Conservation (phyloP, 1,140 invertebrate genomes). For the Phenacoccus solenopsis region DNA sequence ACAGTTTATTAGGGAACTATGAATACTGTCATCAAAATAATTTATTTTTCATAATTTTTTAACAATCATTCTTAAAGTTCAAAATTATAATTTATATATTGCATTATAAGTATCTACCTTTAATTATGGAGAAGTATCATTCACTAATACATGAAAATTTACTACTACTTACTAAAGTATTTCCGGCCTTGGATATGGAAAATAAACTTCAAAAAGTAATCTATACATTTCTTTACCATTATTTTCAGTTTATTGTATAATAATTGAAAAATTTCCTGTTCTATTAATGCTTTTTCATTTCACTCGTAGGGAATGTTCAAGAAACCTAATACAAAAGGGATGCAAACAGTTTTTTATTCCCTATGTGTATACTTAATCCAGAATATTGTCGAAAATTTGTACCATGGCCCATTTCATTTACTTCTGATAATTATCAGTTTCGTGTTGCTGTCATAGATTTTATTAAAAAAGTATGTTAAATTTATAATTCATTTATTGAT, state of each 20-base stretch:
- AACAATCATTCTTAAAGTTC: too few relatives aligned
- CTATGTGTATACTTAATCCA: background rate
- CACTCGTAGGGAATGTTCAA: conserved; percentile 1
- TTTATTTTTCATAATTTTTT: too few relatives aligned
- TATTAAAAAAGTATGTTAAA: background rate
- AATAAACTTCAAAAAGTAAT: background rate
- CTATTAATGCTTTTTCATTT: background rate
- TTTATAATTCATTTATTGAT: background rate
- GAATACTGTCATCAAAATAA: too few relatives aligned
- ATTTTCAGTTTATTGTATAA: too few relatives aligned
- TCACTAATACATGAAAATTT: background rate
- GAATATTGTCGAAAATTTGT: conserved; percentile 7
- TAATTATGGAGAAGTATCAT: background rate
- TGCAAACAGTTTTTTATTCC: background rate
- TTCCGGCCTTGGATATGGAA: background rate
- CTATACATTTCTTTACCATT: background rate
- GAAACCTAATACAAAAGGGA: conserved; percentile 1
- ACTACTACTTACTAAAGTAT: background rate
- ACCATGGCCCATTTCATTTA: background rate
- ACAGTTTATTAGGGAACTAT: too few relatives aligned
- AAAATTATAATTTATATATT: too few relatives aligned
- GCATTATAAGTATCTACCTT: too few relatives aligned
- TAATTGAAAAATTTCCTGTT: background rate
- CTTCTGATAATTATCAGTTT: background rate
- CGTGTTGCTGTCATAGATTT: background rate